Evolutionary conservation across 2,797 vertebrate species (phyloP), one percentile per base, ranked within the genome.

Genomic region (Tolypeutes matacus): DNA sequence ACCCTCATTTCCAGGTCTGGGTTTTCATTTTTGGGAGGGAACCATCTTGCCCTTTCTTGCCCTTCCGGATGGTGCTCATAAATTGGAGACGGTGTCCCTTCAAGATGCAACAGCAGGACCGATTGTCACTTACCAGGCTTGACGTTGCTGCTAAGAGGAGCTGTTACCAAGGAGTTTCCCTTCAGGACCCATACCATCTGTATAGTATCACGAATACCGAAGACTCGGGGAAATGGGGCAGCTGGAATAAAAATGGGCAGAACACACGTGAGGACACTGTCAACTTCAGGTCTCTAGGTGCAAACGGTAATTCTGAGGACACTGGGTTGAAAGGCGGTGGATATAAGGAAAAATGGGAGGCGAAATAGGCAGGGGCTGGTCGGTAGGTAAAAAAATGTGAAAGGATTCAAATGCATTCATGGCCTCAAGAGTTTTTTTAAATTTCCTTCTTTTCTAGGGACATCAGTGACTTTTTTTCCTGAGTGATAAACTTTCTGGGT

Each of bases 121-220:
- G 1, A 25, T 36, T 84, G 39, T 70, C 65, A 95, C 95, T 97
- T 25, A 97, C 96, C 92, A 76, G 96, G 86, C 4, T 75, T 13
- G 15, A 92, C 17, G 0, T 34, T 76, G 17, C 12, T 56, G 15
- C 9, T 87, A 23, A 39, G 60, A 78, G 96, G 92, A 27, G 34
- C 46, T 29, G 92, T 17, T 42, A 78, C 78, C 65, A 97, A 85
- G 14, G 64, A 25, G 10, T 93, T 80, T 75, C 36, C 81, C 13
- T 62, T 46, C 67, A 97, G 75, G 25, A 87, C 14, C 92, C 96
- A 96, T 10, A 96, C 92, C 93, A 93, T 96, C 64, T 97, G 95
- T 8, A 12, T 42, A 31, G 78, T 0, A 67, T 96, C 95, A 31
- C 6, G 29, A 60, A 97, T 29, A 5, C 1, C 15, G 9, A 3